A percentile compares a stretch with the other conserved stretches of the same genome.
Evolutionary conservation across 1,140 invertebrate genomes (phyloP).

Genomic region (Halesus radiatus): DNA sequence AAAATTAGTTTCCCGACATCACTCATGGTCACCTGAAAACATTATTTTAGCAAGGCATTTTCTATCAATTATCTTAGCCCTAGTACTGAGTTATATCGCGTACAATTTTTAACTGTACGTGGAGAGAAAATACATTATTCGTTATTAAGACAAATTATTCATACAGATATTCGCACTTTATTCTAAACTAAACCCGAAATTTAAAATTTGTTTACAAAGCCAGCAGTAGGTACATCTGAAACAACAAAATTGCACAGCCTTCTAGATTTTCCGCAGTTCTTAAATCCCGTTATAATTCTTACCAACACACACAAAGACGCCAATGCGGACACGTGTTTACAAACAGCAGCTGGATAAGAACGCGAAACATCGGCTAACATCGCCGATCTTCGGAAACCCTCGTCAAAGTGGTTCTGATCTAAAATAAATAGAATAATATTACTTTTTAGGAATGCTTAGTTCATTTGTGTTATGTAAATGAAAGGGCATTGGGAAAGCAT

Average conservation of each 20-base stretch:
- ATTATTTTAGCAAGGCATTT: too few species aligned
- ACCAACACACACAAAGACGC: slow-evolving; percentile 34
- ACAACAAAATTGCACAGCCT: slow-evolving; percentile 48
- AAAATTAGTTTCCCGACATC: too few species aligned
- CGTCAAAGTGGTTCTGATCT: slow-evolving; percentile 6
- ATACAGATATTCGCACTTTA: neutral
- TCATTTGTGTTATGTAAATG: too few species aligned
- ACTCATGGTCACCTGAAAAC: too few species aligned
- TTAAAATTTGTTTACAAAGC: slow-evolving; percentile 45
- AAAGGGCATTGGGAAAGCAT: neutral
- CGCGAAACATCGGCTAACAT: slow-evolving; percentile 31
- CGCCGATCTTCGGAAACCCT: slow-evolving; percentile 16
- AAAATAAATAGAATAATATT: neutral
- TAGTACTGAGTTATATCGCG: too few species aligned
- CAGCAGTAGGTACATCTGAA: slow-evolving; percentile 42
- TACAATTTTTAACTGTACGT: too few species aligned
- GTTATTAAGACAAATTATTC: too few species aligned
- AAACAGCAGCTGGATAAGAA: slow-evolving; percentile 52
- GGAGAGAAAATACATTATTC: too few species aligned
- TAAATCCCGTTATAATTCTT: slow-evolving; percentile 46
- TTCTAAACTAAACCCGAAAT: slow-evolving; percentile 16
- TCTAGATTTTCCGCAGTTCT: slow-evolving; percentile 31
- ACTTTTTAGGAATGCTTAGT: neutral
- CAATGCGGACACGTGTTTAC: slow-evolving; percentile 55
- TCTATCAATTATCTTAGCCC: too few species aligned